phyloP scores from a whole-genome alignment of 2,888 invertebrate genomes.

The Rhorus exstirpatorius region DNA sequence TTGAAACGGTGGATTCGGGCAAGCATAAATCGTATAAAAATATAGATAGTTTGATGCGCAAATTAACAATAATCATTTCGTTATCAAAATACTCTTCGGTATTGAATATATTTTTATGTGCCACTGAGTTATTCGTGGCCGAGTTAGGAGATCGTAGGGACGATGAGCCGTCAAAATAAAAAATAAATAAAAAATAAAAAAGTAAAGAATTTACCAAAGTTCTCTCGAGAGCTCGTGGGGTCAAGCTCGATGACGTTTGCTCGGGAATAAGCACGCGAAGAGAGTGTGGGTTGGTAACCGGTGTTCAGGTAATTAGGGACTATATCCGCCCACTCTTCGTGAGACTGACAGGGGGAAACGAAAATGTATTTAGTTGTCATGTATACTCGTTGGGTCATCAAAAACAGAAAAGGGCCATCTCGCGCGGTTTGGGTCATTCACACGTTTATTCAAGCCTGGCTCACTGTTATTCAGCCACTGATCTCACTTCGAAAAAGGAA shows the following conservation, averaged over 20 bases:
- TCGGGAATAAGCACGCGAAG: slow-evolving; percentile 24
- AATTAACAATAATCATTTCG: too few species aligned
- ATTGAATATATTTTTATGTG: too few species aligned
- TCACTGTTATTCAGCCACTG: not conserved
- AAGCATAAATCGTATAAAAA: not conserved
- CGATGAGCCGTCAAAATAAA: not conserved
- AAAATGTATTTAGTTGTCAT: slow-evolving; percentile 76
- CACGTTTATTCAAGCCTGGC: slow-evolving; percentile 36
- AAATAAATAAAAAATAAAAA: too few species aligned
- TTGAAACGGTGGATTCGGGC: not conserved
- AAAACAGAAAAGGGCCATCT: slow-evolving; percentile 7
- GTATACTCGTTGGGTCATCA: slow-evolving; percentile 50
- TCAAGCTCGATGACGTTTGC: slow-evolving; percentile 2
- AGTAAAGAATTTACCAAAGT: not conserved
- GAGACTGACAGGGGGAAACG: slow-evolving; percentile 23
- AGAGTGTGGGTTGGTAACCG: slow-evolving; percentile 65
- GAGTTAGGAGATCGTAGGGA: not conserved
- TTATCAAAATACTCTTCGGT: too few species aligned
- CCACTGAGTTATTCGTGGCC: not conserved
- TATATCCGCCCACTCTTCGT: slow-evolving; percentile 69
- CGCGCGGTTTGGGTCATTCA: slow-evolving; percentile 51
- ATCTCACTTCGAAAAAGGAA: slow-evolving; percentile 54
- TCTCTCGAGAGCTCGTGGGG: not conserved
- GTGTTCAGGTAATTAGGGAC: slow-evolving; percentile 79
- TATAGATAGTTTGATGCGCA: not conserved